phyloP scores from a whole-genome alignment of 1,140 invertebrate genomes.

The Anagrus nilaparvatae region DNA sequence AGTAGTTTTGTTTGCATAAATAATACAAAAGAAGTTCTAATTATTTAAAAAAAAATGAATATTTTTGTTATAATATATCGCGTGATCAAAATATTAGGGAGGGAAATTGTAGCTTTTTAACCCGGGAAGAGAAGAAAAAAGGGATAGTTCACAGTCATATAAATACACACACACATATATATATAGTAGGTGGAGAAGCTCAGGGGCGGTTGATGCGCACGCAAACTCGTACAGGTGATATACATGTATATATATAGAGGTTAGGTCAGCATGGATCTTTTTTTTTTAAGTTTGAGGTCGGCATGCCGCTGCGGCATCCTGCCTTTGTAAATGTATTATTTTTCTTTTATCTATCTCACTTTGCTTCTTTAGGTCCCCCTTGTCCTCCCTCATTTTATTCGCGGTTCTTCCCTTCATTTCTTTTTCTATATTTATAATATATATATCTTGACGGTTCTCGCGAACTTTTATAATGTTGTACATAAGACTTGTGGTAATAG shows the following conservation, averaged over 20 bases:
- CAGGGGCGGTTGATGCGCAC: background rate
- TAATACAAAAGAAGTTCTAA: too few species aligned
- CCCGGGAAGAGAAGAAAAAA: slow-evolving; percentile 1
- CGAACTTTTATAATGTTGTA: too few species aligned
- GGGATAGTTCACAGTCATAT: slow-evolving; percentile 2
- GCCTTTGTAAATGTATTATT: slow-evolving; percentile 26
- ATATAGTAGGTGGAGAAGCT: slow-evolving; percentile 4
- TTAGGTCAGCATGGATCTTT: slow-evolving; percentile 21
- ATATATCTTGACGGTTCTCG: slow-evolving; percentile 9
- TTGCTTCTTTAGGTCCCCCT: slow-evolving; percentile 7
- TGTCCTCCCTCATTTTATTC: slow-evolving; percentile 4
- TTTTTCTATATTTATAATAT: too few species aligned
- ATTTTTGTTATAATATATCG: too few species aligned
- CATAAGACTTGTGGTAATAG: too few species aligned
- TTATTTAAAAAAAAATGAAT: too few species aligned
- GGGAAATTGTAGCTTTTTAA: too few species aligned
- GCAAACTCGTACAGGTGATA: background rate
- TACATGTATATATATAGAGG: slow-evolving; percentile 8
- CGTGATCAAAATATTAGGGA: too few species aligned
- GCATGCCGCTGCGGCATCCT: slow-evolving; percentile 23
- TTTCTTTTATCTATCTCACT: slow-evolving; percentile 5
- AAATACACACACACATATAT: background rate
- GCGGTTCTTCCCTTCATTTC: background rate
- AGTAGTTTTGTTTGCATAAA: too few species aligned
- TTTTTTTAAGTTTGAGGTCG: slow-evolving; percentile 24